Base-by-base conservation (phyloP, 2,113 vertebrate genomes). In the Chitala chitala region DNA sequence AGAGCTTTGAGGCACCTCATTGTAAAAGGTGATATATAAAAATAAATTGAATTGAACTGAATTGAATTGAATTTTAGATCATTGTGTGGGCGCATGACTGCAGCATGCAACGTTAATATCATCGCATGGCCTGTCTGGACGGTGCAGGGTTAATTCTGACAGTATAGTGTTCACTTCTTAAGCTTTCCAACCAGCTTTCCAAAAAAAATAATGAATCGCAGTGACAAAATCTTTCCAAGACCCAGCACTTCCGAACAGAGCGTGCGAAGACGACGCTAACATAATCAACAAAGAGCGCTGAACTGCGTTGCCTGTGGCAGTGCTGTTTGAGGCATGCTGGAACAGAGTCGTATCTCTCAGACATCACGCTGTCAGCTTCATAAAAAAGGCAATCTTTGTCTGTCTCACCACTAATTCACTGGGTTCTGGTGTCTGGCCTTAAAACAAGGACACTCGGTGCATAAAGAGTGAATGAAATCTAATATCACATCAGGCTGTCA, bases 181-280 rank as follows among this genome's bases (percentile, higher is more conserved):
- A 38, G 2, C 50, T 76, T 40, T 46, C 9, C 42, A 73, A 65
- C 12, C 46, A 15, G 3, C 15, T 20, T 44, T 55, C 54, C 56
- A 1, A 56, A 51, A 42, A 65, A 24, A 17, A 55, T 71, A 70
- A 73, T 65, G 24, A 38, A 70, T 9, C 5, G 64, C 58, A 77
- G 64, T 81, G 79, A 83, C 77, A 69, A 76, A 69, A 81, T 78
- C 70, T 81, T 76, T 85, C 76, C 69, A n/a, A 77, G 58, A 83
- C 71, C 17, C 26, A 31, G 53, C 73, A 26, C 69, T 76, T 78
- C 65, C 73, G 77, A 44, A 77, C 77, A 70, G 63, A 59, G 36
- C 0, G 20, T 46, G 4, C 33, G 33, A 55, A 78, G 66, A 59
- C 9, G n/a, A 29, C 51, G 4, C 12, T 55, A 68, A 83, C 74